Percentiles rank a stretch among this genome's conserved stretches.
phyloP scores from a whole-genome alignment of 2,888 invertebrate species.

The Drosophila tripunctata region DNA sequence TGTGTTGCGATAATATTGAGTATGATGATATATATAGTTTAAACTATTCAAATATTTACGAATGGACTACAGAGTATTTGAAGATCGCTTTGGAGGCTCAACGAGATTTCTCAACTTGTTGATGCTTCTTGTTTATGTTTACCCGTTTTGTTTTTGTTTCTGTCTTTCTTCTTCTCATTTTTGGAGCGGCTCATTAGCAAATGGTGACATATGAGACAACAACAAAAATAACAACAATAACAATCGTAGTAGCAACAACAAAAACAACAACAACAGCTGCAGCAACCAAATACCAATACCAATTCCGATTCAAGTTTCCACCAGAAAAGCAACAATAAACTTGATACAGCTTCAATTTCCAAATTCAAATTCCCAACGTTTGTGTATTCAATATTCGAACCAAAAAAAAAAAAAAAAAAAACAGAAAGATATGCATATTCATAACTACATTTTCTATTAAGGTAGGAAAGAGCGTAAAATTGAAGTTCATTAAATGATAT shows the following conservation, averaged over 20 bases:
- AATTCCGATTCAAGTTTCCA: conserved; percentile 4
- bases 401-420: too few species aligned
- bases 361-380: conserved; percentile 13
- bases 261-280: conserved; percentile 12
- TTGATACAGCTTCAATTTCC: background rate
- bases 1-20: conserved; percentile 2
- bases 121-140: conserved; percentile 38
- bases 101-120: conserved; percentile 39
- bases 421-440: too few species aligned
- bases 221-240: conserved; percentile 24
- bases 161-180: conserved; percentile 33
- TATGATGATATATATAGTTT: background rate
- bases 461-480: conserved; percentile 72
- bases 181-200: conserved; percentile 60
- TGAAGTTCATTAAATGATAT: conserved; percentile 70
- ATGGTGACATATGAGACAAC: conserved; percentile 58
- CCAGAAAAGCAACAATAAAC: conserved; percentile 6
- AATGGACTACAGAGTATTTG: conserved; percentile 36
- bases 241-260: conserved; percentile 1
- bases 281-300: conserved; percentile 7
- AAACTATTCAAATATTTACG: conserved; percentile 40
- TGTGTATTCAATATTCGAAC: conserved; percentile 45
- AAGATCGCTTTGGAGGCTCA: conserved; percentile 12
- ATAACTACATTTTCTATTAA: conserved; percentile 50
- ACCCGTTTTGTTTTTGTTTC: conserved; percentile 16